phyloP scores from a whole-genome alignment of 2,113 vertebrate genomes.

The Ceyx margarethae region DNA sequence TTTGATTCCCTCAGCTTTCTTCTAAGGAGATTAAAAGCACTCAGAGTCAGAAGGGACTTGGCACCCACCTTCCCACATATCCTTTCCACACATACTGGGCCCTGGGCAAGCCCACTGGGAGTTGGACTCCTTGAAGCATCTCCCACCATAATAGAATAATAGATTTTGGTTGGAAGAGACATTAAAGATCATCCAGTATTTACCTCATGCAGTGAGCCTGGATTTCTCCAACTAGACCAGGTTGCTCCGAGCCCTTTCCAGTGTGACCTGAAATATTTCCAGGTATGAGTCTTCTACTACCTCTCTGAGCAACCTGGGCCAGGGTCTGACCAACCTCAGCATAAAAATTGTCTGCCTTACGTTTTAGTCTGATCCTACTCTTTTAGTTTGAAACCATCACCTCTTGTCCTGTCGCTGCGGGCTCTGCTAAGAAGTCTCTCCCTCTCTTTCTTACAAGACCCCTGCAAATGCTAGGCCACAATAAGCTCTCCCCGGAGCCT shows the following conservation, averaged over 20 bases:
- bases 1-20: background rate
- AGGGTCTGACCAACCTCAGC: background rate
- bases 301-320: background rate
- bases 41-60: too few relatives aligned
- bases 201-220: background rate
- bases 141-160: background rate
- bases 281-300: background rate
- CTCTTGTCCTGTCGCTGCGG: background rate
- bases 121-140: rapidly evolving
- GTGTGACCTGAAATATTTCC: too few relatives aligned
- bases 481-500: background rate
- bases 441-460: background rate
- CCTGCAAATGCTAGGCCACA: background rate
- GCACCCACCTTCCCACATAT: too few relatives aligned
- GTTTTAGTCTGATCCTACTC: too few relatives aligned
- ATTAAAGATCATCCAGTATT: background rate
- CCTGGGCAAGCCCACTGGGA: rapidly evolving
- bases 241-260: background rate
- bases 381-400: background rate
- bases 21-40: too few relatives aligned
- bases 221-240: background rate
- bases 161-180: background rate
- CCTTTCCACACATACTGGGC: rapidly evolving
- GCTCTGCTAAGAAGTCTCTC: background rate
- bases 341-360: background rate